A percentile compares a stretch with the other conserved stretches of the same genome.
phyloP scores from a whole-genome alignment of 2,888 invertebrate genomes.

The Alsophila aescularia region DNA sequence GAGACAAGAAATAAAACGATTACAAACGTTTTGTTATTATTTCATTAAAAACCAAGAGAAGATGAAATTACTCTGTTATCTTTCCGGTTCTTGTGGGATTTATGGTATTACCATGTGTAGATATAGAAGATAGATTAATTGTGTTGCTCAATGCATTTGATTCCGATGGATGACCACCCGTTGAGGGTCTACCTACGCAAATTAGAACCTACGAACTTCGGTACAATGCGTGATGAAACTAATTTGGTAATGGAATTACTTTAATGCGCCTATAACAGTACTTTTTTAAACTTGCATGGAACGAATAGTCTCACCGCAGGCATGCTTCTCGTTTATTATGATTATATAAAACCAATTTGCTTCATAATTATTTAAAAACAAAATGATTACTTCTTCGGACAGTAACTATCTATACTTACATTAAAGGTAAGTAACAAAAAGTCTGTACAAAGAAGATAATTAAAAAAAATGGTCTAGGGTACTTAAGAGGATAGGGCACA shows the following conservation, averaged over 20 bases:
- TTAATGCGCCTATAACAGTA: conserved; percentile 12
- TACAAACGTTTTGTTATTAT: conserved; percentile 24
- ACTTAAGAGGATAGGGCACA: too few relatives aligned
- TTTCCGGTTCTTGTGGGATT: conserved; percentile 23
- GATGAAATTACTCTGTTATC: conserved; percentile 22
- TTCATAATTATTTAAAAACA: background rate
- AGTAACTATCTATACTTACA: too few relatives aligned
- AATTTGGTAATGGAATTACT: conserved; percentile 25
- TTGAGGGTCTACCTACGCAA: conserved; percentile 26
- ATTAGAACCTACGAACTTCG: conserved; percentile 9
- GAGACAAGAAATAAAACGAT: conserved; percentile 29
- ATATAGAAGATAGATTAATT: conserved; percentile 14
- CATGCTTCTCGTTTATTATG: background rate
- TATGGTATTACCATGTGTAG: conserved; percentile 17
- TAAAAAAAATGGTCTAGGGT: too few relatives aligned
- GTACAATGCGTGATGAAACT: conserved; percentile 22
- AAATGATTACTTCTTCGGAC: too few relatives aligned
- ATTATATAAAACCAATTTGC: conserved; percentile 7
- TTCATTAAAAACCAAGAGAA: conserved; percentile 12
- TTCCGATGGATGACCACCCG: conserved; percentile 19
- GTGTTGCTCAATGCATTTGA: conserved; percentile 26
- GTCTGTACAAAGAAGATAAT: too few relatives aligned
- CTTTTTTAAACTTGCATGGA: background rate
- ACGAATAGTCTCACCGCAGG: conserved; percentile 1
- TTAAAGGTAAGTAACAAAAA: too few relatives aligned